Conservation (phyloP, 1,140 invertebrate species). For the Saccostrea glomerata region DNA sequence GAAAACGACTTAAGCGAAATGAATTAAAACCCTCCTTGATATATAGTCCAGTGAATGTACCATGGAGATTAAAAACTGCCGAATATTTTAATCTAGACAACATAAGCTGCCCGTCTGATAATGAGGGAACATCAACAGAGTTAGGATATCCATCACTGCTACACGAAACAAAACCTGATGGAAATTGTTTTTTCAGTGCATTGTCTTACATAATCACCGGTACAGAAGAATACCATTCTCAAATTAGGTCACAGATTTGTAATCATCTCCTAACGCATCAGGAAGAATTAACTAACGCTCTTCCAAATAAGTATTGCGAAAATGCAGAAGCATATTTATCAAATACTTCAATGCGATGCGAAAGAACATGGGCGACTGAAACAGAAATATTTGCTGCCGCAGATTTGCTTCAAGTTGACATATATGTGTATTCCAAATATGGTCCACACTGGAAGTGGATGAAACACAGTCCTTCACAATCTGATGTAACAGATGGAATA, state of each 20-base stretch:
- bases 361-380: not conserved
- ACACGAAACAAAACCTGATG: not conserved
- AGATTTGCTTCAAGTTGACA: not conserved
- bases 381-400: conserved; percentile 1
- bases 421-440: not conserved
- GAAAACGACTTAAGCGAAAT: not conserved
- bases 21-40: not conserved
- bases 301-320: not conserved
- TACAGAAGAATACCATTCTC: not conserved
- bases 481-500: not conserved
- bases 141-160: not conserved
- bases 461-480: not conserved
- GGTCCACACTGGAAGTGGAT: not conserved
- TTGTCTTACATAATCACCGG: not conserved
- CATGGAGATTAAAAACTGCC: not conserved
- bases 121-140: not conserved
- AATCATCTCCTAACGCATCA: not conserved
- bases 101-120: not conserved
- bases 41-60: not conserved
- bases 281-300: not conserved
- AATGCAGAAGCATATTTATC: not conserved
- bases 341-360: not conserved
- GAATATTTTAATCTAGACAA: not conserved
- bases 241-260: not conserved
- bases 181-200: not conserved